Evolutionary conservation across 2,113 vertebrate genomes (phyloP), one percentile per base, ranked within the genome.

Genomic region (Pygathrix nemaeus): DNA sequence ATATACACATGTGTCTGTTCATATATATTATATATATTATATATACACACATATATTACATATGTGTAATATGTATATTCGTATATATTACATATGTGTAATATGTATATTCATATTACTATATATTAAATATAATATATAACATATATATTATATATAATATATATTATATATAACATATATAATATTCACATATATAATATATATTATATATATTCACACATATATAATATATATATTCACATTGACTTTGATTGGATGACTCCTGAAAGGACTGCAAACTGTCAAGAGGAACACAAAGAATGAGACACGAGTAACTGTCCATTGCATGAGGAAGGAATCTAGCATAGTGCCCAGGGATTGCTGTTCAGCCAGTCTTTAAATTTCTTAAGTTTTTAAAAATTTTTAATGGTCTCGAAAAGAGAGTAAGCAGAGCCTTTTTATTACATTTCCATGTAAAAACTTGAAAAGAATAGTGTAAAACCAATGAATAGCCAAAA

Each of bases 241-340:
- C 89, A 88, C 86, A 96, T 84, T 90, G 87, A 90, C 94, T 98
- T 96, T 96, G 97, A 97, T 85, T 86, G 64, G 48, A 94, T 82
- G 95, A 88, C 38, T 94, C 78, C 68, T 88, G 50, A 43, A 72
- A 96, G 83, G 75, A 40, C 32, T 88, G 90, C 79, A 94, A 91
- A 97, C 61, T 93, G 59, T 92, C 90, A 79, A 85, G 93, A 95
- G 94, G 30, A 85, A 86, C 35, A 59, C 78, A 92, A 97, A 97
- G 81, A 96, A 90, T 32, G 6, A 82, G 38, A 13, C 40, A 4
- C 32, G 84, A 95, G 96, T 7, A 27, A 48, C 76, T 81, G 30
- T 32, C 11, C 52, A 78, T 45, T 84, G 55, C 32, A 0, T 43
- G 45, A 93, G 55, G 25, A 86, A 66, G 40, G 45, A 50, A 90